These are phyloP conservation scores for Champsocephalus gunnari DNA, from an alignment of 2,797 vertebrate species.

Conservation along the genomic window DNA sequence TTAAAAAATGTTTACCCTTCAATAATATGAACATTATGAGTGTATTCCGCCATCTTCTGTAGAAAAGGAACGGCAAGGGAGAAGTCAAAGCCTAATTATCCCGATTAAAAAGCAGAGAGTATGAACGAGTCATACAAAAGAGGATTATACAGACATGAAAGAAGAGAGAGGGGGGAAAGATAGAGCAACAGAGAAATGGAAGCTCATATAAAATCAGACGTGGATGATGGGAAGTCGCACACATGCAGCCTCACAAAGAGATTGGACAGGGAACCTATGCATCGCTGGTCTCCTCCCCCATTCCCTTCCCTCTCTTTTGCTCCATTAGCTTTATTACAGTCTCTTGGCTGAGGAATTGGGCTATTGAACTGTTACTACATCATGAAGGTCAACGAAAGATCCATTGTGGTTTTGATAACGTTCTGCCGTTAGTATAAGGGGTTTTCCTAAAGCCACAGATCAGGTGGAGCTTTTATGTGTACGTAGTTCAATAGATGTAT, in stretches of 20 bases:
- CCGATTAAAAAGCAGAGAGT: constrained; percentile 67
- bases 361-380: constrained; percentile 45
- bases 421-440: constrained; percentile 5
- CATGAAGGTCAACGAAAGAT: constrained; percentile 67
- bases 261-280: constrained; percentile 36
- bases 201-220: constrained; percentile 30
- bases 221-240: constrained; percentile 35
- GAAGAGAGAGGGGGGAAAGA: constrained; percentile 42
- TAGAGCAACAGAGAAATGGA: constrained; percentile 12
- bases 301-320: constrained; percentile 32
- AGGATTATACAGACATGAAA: constrained; percentile 71
- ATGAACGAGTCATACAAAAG: constrained; percentile 66
- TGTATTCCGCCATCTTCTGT: constrained; percentile 42
- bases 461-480: not conserved
- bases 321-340: constrained; percentile 70
- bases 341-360: constrained; percentile 50
- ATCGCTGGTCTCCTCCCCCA: constrained; percentile 40
- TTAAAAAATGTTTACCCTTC: constrained; percentile 34
- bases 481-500: not conserved
- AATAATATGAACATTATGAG: constrained; percentile 38
- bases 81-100: constrained; percentile 69
- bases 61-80: constrained; percentile 39
- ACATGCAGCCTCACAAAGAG: constrained; percentile 18
- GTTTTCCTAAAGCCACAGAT: constrained; percentile 13
- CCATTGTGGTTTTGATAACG: constrained; percentile 21